Percentiles rank a stretch among this genome's conserved stretches.
Conservation (phyloP, 2,888 invertebrate genomes). For the Ceriagrion tenellum region DNA sequence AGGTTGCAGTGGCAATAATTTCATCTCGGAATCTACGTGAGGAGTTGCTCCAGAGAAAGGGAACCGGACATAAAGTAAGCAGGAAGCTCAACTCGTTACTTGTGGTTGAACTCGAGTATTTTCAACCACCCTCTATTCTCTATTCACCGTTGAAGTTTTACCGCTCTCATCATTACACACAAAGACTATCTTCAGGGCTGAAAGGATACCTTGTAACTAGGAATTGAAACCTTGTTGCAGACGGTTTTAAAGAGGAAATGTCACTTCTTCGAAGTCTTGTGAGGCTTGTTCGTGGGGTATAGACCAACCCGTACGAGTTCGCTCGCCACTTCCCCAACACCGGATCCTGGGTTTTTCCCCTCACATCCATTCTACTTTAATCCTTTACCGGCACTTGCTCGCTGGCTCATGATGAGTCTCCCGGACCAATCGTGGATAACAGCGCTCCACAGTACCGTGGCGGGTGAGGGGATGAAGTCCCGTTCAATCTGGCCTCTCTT, state of each 20-base stretch:
- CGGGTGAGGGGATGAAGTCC: not conserved
- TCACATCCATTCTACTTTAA: not conserved
- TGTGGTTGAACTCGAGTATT: not conserved
- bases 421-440: not conserved
- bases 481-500: not conserved
- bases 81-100: too few species aligned
- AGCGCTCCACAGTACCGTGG: not conserved
- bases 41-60: too few species aligned
- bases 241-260: not conserved
- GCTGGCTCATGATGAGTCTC: not conserved
- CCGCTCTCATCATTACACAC: not conserved
- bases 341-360: not conserved
- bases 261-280: not conserved
- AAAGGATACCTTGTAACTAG: not conserved
- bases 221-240: not conserved
- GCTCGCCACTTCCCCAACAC: not conserved
- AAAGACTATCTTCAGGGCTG: not conserved
- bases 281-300: not conserved
- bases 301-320: not conserved
- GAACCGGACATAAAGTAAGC: too few species aligned
- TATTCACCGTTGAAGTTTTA: not conserved
- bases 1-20: too few species aligned
- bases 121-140: not conserved
- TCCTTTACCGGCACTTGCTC: not conserved
- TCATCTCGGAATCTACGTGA: too few species aligned